Conservation (phyloP, 2,797 vertebrate species). For the Tamandua tetradactyla region DNA sequence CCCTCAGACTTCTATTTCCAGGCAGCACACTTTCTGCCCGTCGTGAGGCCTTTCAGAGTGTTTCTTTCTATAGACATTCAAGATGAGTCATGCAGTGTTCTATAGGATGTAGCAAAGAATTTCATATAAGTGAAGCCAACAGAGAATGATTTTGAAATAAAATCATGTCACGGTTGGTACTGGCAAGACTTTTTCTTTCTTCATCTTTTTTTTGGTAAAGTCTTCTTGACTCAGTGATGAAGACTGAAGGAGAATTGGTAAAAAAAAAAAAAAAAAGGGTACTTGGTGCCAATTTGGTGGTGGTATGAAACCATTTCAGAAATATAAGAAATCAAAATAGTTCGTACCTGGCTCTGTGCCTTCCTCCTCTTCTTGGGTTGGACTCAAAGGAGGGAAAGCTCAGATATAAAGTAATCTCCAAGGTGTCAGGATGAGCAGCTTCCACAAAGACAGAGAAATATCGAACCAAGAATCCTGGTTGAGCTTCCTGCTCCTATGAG, state of each 20-base stretch:
- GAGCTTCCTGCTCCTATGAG: not conserved
- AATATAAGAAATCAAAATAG: conserved; percentile 43
- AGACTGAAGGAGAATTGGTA: conserved; percentile 5
- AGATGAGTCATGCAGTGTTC: conserved; percentile 52
- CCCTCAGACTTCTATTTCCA: not conserved
- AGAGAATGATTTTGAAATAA: conserved; percentile 64
- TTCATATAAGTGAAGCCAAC: conserved; percentile 55
- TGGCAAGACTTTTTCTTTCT: not conserved
- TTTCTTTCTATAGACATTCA: conserved; percentile 3
- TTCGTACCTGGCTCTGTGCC: not conserved
- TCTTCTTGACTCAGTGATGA: conserved; percentile 51
- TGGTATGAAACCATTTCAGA: conserved; percentile 34
- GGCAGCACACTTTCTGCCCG: not conserved
- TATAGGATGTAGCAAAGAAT: conserved; percentile 45
- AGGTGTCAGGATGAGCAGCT: not conserved
- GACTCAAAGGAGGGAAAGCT: not conserved
- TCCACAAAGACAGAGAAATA: not conserved
- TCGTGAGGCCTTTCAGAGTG: not conserved
- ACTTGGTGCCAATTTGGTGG: conserved; percentile 25
- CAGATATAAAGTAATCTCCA: not conserved
- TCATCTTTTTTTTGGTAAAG: not conserved
- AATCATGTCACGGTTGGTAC: conserved; percentile 56
- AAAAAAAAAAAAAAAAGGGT: too few species aligned
- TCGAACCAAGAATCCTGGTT: not conserved
- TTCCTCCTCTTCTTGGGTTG: not conserved